Base-by-base conservation (phyloP, 2,113 vertebrate genomes). In the Vimba vimba region DNA sequence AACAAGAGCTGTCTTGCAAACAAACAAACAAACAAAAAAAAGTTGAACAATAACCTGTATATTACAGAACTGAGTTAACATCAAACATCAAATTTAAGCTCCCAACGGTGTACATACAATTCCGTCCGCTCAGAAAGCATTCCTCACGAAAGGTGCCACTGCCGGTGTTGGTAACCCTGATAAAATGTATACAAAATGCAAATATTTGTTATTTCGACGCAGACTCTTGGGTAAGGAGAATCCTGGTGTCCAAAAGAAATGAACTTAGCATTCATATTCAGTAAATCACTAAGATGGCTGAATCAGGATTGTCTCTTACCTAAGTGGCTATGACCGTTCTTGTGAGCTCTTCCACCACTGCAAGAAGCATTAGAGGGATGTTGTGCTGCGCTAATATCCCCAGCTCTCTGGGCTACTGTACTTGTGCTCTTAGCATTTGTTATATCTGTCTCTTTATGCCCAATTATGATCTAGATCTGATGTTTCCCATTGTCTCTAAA, bases 31-130 rank as follows among this genome's bases (percentile, higher is more conserved):
- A n/a, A 75, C 1, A 30, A 15, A 88, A 90, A 93, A 85, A 88
- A 90, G 87, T 87, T 88, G 64, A 88, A 85, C 64, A 89, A 89
- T 86, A 91, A 93, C 93, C 95, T 96, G 96, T 95, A 96, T 95
- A 96, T 95, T 97, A 96, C 94, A 97, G 96, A 92, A 93, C 93
- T 88, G 90, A 83, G 91, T 87, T 87, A 89, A 39, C 81, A 43
- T 43, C 39, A 43, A 43, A 43, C 23, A 23, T 81, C 73, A 74
- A 19, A 47, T 73, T 59, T 57, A 88, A 91, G 87, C 89, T 83
- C 69, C 85, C 86, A 77, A 80, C 87, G 81, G 89, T 83, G 85
- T 87, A 82, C 85, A n/a, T 62, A 90, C 39, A 92, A 90, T 85
- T 93, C 94, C 90, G 92, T 95, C 94, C 93, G 83, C 85, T 90